A percentile compares a stretch with the other conserved stretches of the same genome.
These are phyloP conservation scores for Drosophila ohnishii DNA, from an alignment of 1,140 invertebrate genomes.

Conservation along the genomic window DNA sequence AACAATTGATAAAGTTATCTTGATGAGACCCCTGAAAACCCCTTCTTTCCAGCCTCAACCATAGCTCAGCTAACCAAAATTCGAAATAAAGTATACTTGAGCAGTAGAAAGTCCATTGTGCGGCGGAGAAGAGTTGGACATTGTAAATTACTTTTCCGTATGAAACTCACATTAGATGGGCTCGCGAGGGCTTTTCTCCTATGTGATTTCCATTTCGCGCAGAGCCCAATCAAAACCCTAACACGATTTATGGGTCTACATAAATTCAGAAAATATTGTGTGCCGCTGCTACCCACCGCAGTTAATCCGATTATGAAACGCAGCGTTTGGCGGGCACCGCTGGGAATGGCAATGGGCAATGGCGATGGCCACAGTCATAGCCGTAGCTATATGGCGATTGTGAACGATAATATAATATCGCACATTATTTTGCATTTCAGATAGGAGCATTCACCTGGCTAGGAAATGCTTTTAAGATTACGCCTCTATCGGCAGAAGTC, in stretches of 20 bases:
- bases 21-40: not conserved
- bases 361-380: not conserved
- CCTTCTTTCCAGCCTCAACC: not conserved
- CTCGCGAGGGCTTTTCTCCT: conserved; percentile 21
- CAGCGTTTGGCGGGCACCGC: conserved; percentile 28
- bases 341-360: not conserved
- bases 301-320: conserved; percentile 78
- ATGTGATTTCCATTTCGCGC: conserved; percentile 55
- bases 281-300: conserved; percentile 69
- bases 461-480: conserved; percentile 25
- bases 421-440: conserved; percentile 51
- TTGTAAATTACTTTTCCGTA: conserved; percentile 45
- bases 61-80: conserved; percentile 11
- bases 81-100: conserved; percentile 28
- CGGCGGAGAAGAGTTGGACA: not conserved
- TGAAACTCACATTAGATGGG: conserved; percentile 58
- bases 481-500: conserved; percentile 20
- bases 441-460: conserved; percentile 31
- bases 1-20: conserved; percentile 13
- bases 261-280: conserved; percentile 76
- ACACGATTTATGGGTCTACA: conserved; percentile 75
- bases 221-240: conserved; percentile 57
- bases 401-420: conserved; percentile 46
- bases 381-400: conserved; percentile 21
- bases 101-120: conserved; percentile 28